These are phyloP conservation scores for Grammomys dolichurus DNA, from an alignment of 2,113 vertebrate species.

Conservation along the genomic window DNA sequence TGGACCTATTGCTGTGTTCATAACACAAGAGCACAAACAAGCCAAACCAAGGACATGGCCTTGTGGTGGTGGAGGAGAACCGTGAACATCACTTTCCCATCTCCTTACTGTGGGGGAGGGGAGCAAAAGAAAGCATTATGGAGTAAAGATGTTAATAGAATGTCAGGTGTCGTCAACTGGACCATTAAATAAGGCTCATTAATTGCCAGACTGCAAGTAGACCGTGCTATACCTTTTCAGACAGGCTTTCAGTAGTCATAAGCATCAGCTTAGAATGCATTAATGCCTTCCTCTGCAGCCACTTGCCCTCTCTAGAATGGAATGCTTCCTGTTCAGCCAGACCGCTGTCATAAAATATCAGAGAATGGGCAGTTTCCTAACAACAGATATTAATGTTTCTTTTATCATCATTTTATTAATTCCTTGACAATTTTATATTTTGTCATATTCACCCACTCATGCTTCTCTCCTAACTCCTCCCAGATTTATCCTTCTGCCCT, in stretches of 20 bases:
- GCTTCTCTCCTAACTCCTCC: not conserved
- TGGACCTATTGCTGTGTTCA: not conserved
- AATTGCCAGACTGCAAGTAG: not conserved
- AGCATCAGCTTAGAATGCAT: fast-evolving
- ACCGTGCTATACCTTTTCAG: not conserved
- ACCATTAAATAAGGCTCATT: not conserved
- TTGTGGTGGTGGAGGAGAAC: not conserved
- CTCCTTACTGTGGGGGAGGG: not conserved
- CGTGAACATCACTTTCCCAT: not conserved
- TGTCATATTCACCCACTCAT: not conserved
- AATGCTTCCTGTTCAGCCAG: not conserved
- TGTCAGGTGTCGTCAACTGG: not conserved
- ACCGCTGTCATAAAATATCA: not conserved
- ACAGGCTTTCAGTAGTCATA: not conserved
- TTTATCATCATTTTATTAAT: not conserved
- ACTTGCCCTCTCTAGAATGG: too few species aligned
- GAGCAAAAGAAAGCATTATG: fast-evolving
- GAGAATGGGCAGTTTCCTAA: not conserved
- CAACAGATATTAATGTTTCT: not conserved
- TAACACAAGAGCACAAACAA: not conserved
- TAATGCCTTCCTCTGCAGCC: not conserved
- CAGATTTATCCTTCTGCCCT: not conserved
- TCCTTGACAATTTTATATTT: not conserved
- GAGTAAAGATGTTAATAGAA: not conserved
- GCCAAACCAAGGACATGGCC: not conserved